Conservation (phyloP, 2,113 vertebrate species). For the Hystrix cristata region DNA sequence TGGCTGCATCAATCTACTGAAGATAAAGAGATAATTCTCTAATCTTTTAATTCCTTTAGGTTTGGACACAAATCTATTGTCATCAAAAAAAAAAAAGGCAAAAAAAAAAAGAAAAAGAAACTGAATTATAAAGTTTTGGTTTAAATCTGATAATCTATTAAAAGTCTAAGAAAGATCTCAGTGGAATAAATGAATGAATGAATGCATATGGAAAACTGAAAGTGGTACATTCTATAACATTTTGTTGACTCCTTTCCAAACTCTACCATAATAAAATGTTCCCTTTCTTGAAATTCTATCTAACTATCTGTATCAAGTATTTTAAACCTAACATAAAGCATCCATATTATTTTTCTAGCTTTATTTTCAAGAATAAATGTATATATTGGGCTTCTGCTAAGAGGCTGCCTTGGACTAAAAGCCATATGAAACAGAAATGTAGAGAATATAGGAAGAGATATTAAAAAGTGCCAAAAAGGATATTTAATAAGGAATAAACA, state of each 20-base stretch:
- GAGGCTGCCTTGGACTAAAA: not conserved
- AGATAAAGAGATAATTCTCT: not conserved
- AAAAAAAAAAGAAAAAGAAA: not conserved
- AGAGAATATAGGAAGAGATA: not conserved
- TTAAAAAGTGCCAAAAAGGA: not conserved
- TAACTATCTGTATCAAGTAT: not conserved
- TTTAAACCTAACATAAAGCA: not conserved
- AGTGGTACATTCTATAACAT: rapidly evolving
- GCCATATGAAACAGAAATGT: not conserved
- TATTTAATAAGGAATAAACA: not conserved
- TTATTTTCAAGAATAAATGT: not conserved
- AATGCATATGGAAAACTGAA: not conserved
- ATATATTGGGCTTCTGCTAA: not conserved
- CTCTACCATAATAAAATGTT: not conserved
- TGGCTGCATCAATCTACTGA: not conserved
- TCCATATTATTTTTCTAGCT: not conserved
- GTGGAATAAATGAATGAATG: not conserved
- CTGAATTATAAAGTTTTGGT: not conserved
- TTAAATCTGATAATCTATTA: not conserved
- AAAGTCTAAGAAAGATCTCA: not conserved
- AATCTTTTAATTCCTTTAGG: not conserved
- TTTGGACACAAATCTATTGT: not conserved
- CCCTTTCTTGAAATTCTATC: not conserved
- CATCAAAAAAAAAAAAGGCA: not conserved
- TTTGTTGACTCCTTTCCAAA: not conserved